Evolutionary conservation across 1,140 invertebrate species (phyloP), one percentile per base, ranked within the genome.

Genomic region (Dryas iulia): DNA sequence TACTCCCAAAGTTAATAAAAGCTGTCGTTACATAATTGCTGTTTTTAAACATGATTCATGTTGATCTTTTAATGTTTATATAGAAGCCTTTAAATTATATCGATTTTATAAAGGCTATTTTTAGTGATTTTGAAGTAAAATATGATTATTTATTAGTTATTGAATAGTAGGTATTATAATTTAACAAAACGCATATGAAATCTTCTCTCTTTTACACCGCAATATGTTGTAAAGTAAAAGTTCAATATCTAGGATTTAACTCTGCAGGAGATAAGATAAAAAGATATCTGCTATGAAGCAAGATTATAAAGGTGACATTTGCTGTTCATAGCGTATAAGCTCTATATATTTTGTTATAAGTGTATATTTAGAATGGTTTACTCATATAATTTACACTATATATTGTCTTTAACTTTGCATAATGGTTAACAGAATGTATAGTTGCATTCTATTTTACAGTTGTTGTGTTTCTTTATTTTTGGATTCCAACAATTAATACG

Each of bases 231-330:
- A 47, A 14, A 47, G 8, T 47, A 21, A 18, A 8, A 47, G 39
- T 47, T 39, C 14, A 39, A 21, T 47, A 21, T 47, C 14, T 47
- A 47, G 39, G 39, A 47, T 21, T 39, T n/a, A 47, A 47, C 18
- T 47, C 39, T 21, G 21, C 8, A 47, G 6, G 14, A 7, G 39
- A 47, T 47, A 47, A 47, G 39, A 47, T 47, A 47, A 47, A n/a
- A 47, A 47, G 14, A 47, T 47, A 47, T 18, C 39, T 47, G 14
- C 39, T 47, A 47, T 47, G 39, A 47, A 47, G 21, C 21, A 47
- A 47, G 39, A 47, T 39, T 47, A 47, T 47, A 47, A 47, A 47
- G 18, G 39, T 47, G 39, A 47, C 18, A 21, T 47, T 47, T n/a
- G 12, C 7, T 39, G 35, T n/a, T 39, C 14, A 47, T 10, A 14